These are phyloP conservation scores for Hololepta plana DNA, from an alignment of 2,888 invertebrate species.

Conservation along the genomic window DNA sequence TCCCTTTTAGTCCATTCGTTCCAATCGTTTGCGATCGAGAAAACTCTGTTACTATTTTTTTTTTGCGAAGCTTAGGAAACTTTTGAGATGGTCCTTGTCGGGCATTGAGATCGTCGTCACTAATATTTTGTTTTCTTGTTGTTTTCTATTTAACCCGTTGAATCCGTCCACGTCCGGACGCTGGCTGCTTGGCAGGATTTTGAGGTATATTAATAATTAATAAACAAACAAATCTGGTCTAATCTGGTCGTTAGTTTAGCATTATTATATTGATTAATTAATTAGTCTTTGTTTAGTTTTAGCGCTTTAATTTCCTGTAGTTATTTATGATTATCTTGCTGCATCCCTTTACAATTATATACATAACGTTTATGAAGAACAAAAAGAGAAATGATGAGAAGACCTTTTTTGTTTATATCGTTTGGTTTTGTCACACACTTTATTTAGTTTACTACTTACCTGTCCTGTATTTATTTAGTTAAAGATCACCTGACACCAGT, in stretches of 20 bases:
- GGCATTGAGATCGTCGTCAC: constrained; percentile 27
- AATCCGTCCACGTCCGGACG: constrained; percentile 38
- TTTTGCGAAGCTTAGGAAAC: constrained; percentile 51
- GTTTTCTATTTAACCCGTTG: constrained; percentile 28
- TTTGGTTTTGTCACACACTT: no score
- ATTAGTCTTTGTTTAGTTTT: constrained; percentile 28
- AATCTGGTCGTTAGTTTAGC: constrained; percentile 27
- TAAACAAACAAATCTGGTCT: constrained; percentile 22
- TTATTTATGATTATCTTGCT: constrained; percentile 20
- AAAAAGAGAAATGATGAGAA: no score
- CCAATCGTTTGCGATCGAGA: constrained; percentile 18
- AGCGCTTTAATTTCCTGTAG: constrained; percentile 28
- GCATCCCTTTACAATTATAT: no score
- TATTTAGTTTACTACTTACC: no score
- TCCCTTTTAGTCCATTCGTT: no score
- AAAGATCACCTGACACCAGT: no score
- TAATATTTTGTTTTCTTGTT: constrained; percentile 39
- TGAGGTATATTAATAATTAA: constrained; percentile 47
- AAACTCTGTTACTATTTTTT: constrained; percentile 17
- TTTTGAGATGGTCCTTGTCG: constrained; percentile 84
- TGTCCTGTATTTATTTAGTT: no score
- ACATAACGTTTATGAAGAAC: no score
- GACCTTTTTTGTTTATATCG: no score
- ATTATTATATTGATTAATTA: no score
- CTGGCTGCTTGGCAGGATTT: constrained; percentile 61